These are phyloP conservation scores for mouse (Mus musculus) DNA, from an alignment of 2,113 vertebrate genomes.

Conservation along the genomic window GRCm39 chr3:136590501-136591000, in stretches of 20 bases:
- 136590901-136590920: not conserved
- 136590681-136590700: not conserved
- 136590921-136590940: not conserved
- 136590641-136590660: not conserved
- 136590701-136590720: not conserved
- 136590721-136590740: not conserved
- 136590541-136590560: accelerated
- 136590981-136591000: not conserved
- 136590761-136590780: not conserved
- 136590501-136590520: not conserved
- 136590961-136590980: not conserved
- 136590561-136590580: not conserved
- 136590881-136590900: not conserved
- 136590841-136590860: not conserved
- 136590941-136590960: not conserved
- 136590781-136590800: not conserved
- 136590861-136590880: not conserved
- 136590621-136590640: not conserved
- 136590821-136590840: not conserved
- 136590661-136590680: not conserved
- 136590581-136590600: not conserved
- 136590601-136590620: not conserved
- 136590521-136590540: not conserved
- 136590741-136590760: not conserved
- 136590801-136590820: not conserved